phyloP scores from a whole-genome alignment of 2,797 vertebrate genomes.

The Garrulus glandarius region DNA sequence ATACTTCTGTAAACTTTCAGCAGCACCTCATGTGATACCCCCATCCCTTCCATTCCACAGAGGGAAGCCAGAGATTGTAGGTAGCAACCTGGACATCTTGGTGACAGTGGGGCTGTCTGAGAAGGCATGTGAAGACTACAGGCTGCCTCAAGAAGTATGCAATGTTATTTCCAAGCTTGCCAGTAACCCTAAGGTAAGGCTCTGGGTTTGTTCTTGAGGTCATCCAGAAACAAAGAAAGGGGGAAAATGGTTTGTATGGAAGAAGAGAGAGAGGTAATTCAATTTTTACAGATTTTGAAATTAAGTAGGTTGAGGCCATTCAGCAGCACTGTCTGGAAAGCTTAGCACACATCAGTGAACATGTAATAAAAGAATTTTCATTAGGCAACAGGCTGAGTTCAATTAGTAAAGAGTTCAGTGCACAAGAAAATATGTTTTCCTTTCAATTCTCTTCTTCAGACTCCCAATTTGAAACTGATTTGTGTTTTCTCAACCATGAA shows the following conservation, averaged over 20 bases:
- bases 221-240: background rate
- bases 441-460: conserved; percentile 23
- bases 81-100: conserved; percentile 92
- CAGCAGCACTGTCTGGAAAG: conserved; percentile 30
- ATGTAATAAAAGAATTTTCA: background rate
- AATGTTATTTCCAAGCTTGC: conserved; percentile 86
- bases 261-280: background rate
- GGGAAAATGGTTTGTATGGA: background rate
- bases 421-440: conserved; percentile 46
- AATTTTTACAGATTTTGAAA: background rate
- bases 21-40: background rate
- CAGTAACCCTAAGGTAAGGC: conserved; percentile 82
- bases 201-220: background rate
- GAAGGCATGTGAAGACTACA: conserved; percentile 85
- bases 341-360: conserved; percentile 18
- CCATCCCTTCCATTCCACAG: conserved; percentile 67
- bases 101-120: conserved; percentile 86
- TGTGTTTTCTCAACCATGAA: conserved; percentile 26
- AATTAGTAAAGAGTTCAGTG: conserved; percentile 31
- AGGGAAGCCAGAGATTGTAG: conserved; percentile 90
- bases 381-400: conserved; percentile 30
- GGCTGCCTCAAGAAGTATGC: conserved; percentile 87
- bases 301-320: background rate
- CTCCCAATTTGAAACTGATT: background rate
- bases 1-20: background rate